A percentile compares a stretch with the other conserved stretches of the same genome.
Evolutionary conservation across 1,140 invertebrate species (phyloP).

Genomic region (Drosophila lowei): DNA sequence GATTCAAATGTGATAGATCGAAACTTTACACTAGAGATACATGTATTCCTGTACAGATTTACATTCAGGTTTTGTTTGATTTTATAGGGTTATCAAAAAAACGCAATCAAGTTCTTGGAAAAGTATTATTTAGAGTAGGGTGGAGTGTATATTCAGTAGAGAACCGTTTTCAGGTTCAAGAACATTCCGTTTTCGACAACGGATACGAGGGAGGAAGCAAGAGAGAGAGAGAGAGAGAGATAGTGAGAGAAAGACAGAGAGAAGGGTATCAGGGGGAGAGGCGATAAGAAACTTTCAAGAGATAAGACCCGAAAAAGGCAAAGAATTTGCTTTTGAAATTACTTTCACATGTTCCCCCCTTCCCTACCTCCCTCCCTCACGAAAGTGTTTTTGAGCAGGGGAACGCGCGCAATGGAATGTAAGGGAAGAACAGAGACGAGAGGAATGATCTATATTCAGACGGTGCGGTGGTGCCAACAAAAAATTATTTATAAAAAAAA

Average conservation of each 20-base stretch:
- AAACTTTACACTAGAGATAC: no score
- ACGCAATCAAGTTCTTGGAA: no score
- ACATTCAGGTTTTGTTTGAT: no score
- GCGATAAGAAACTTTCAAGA: constrained; percentile 31
- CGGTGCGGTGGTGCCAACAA: not conserved
- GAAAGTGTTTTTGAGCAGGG: no score
- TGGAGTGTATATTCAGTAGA: no score
- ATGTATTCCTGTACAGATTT: no score
- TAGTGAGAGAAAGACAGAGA: not conserved
- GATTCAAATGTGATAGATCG: no score
- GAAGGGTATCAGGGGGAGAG: not conserved
- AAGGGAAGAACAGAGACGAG: no score
- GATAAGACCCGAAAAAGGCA: constrained; percentile 31
- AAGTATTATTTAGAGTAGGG: no score
- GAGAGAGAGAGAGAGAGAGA: not conserved
- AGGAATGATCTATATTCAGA: constrained; percentile 27
- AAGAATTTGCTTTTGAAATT: constrained; percentile 42
- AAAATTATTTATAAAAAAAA: not conserved
- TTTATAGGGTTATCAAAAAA: no score
- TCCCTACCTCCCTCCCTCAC: no score
- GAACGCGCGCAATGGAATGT: no score
- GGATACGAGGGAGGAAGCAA: not conserved
- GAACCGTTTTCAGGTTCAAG: constrained; percentile 32
- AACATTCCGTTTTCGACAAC: constrained; percentile 30
- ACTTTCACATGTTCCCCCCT: constrained; percentile 36